Evolutionary conservation across 2,113 vertebrate genomes (phyloP).

Genomic region (Rhadina sibilatrix): DNA sequence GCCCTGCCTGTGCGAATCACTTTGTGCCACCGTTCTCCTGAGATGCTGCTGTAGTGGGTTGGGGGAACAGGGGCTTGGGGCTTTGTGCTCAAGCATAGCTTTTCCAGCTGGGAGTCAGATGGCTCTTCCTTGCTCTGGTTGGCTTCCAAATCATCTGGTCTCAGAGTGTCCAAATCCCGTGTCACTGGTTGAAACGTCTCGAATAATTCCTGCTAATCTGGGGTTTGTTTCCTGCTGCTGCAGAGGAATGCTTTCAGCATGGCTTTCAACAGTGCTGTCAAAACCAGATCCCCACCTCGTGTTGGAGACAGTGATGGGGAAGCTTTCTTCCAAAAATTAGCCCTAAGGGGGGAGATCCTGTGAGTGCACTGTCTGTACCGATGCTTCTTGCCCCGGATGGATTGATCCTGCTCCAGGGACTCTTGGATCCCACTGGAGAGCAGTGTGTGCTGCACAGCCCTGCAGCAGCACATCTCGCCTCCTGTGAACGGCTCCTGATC

Average conservation of each 20-base stretch:
- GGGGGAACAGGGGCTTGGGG: accelerated
- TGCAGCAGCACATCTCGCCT: neutral
- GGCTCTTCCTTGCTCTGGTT: neutral
- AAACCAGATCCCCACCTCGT: neutral
- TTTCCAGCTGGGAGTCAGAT: neutral
- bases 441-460: neutral
- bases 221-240: neutral
- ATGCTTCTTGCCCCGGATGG: accelerated
- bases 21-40: accelerated
- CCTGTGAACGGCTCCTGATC: neutral
- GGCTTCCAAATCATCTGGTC: neutral
- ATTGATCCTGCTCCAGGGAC: neutral
- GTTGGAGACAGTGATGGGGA: neutral
- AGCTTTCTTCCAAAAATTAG: neutral
- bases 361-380: accelerated
- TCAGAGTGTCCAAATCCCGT: neutral
- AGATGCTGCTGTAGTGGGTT: neutral
- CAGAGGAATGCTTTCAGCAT: neutral
- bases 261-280: neutral
- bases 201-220: neutral
- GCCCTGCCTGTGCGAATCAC: neutral
- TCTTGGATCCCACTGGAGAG: neutral
- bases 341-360: neutral
- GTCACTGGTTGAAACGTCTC: neutral
- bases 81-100: accelerated